phyloP scores from a whole-genome alignment of 2,113 vertebrate genomes.

The Serinus canaria region DNA sequence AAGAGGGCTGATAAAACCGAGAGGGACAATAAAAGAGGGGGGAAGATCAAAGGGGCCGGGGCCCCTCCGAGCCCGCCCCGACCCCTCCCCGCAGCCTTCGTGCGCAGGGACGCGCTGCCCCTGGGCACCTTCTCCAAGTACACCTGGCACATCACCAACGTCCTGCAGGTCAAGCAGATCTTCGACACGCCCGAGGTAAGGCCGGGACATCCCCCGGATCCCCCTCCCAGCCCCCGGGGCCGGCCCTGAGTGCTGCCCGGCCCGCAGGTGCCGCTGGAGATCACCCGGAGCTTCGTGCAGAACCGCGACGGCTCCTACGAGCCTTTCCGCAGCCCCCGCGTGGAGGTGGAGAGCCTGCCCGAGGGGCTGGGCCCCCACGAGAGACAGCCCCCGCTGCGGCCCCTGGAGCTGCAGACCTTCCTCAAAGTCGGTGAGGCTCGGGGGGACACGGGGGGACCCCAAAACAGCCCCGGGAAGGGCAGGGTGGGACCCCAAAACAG shows the following conservation, averaged over 20 bases:
- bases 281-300: slow-evolving; percentile 88
- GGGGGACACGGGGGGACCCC: no score
- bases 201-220: background rate
- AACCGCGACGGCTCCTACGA: slow-evolving; percentile 87
- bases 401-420: slow-evolving; percentile 89
- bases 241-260: background rate
- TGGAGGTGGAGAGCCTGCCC: slow-evolving; percentile 76
- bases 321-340: slow-evolving; percentile 79
- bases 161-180: slow-evolving; percentile 88
- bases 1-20: background rate
- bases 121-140: slow-evolving; percentile 88
- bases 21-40: fast-evolving
- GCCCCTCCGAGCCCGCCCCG: background rate
- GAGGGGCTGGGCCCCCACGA: slow-evolving; percentile 74
- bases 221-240: background rate
- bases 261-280: slow-evolving; percentile 85
- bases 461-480: background rate
- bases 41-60: background rate
- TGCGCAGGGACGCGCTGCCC: slow-evolving; percentile 82
- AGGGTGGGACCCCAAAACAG: background rate
- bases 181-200: slow-evolving; percentile 90
- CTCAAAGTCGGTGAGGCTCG: slow-evolving; percentile 81
- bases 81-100: slow-evolving; percentile 75
- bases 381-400: slow-evolving; percentile 81
- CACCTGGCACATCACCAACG: slow-evolving; percentile 90